These are phyloP conservation scores for Spinus pinus DNA, from an alignment of 2,797 vertebrate genomes.

Conservation along the genomic window DNA sequence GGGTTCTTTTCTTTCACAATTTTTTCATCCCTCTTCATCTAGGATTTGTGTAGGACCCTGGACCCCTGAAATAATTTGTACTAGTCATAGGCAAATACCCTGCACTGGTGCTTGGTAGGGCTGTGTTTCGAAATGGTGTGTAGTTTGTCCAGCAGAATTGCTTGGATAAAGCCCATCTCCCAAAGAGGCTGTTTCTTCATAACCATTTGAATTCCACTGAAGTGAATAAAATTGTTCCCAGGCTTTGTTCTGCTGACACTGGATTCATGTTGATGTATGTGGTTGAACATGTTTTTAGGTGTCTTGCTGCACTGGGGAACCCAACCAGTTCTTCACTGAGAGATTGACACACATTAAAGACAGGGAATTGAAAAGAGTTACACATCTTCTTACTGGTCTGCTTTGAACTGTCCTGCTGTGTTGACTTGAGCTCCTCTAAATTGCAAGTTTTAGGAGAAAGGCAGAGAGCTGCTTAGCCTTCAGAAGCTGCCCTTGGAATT, in stretches of 20 bases:
- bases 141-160: background rate
- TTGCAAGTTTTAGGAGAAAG: background rate
- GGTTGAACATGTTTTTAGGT: background rate
- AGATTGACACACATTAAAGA: background rate
- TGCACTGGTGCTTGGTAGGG: background rate
- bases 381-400: background rate
- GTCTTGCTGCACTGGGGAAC: background rate
- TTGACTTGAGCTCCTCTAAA: background rate
- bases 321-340: background rate
- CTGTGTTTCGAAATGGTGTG: background rate
- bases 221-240: background rate
- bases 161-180: background rate
- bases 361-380: background rate
- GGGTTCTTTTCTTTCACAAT: background rate
- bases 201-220: background rate
- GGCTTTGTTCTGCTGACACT: background rate
- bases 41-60: background rate
- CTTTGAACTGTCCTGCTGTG: background rate
- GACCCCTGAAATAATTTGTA: background rate
- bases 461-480: background rate
- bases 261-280: background rate
- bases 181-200: background rate
- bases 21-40: background rate
- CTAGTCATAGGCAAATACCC: background rate
- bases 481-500: background rate